Base-by-base conservation (phyloP, 2,888 invertebrate genomes). In the Megaustenia siamemsis region DNA sequence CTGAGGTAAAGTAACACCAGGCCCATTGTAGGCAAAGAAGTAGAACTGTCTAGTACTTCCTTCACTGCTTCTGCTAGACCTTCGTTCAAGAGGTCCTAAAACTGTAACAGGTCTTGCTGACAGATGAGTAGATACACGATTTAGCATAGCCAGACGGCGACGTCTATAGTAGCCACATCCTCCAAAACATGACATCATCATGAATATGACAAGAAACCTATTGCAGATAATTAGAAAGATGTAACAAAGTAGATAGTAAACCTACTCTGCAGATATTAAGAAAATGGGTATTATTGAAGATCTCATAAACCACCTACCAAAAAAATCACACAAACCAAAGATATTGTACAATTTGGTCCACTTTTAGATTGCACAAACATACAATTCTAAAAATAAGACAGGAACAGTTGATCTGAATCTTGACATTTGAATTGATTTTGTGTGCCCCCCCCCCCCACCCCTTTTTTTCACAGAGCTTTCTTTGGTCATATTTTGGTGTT, bases 81-180 rank as follows among this genome's bases (percentile, higher is more conserved):
- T 82, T 5, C 86, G 86, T 32, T 86, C 84, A 21, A 81, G n/a
- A 15, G 77, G 43, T n/a, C 35, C 53, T 12, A 82, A n/a, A 6
- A 75, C 43, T 21, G 81, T 63, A 35, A 69, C 75, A 10, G 53
- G 82, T 28, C 75, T 88, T 35, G 82, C 49, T 18, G 77, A 77
- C 6, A 84, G 77, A n/a, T 90, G 71, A 77, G 89, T 85, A n/a
- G 69, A 8, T 21, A 56, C 43, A 45, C 85, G 56, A 21, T 77
- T 71, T 28, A 87, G 53, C 18, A 84, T 82, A 66, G 87, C 85
- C 49, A 87, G 66, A 76, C 92, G 91, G 10, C 91, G 89, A 28
- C 92, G 91, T 63, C 92, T 90, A 86, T 92, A 93, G 87, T 93
- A 93, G 18, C 93, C 92, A 88, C 93, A 93, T 6, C 92, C 92